Percentiles rank a stretch among this genome's conserved stretches.
These are phyloP conservation scores for Morpho deidamia DNA, from an alignment of 2,888 invertebrate genomes.

Conservation along the genomic window DNA sequence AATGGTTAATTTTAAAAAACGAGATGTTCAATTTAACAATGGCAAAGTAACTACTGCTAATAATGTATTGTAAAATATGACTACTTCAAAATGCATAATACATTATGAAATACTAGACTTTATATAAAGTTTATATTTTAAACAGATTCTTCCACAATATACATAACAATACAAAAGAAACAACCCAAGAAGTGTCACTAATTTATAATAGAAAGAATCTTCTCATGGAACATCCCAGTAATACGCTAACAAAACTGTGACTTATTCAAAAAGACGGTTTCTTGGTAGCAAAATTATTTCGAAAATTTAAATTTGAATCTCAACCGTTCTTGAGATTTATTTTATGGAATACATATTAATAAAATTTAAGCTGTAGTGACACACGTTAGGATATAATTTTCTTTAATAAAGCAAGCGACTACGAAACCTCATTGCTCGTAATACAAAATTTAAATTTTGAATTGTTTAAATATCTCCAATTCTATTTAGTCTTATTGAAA, in stretches of 20 bases:
- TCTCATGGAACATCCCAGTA: not conserved
- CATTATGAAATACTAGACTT: no score
- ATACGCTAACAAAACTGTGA: not conserved
- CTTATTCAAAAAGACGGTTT: no score
- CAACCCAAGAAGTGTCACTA: not conserved
- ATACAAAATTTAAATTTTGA: constrained; percentile 10
- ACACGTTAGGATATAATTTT: not conserved
- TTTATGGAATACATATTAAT: not conserved
- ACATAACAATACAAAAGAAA: no score
- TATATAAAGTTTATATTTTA: no score
- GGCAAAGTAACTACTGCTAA: no score
- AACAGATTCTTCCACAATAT: not conserved
- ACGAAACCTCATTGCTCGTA: not conserved
- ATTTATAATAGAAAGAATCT: not conserved
- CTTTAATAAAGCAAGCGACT: not conserved
- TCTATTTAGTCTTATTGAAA: not conserved
- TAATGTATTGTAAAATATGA: no score
- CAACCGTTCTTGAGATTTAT: not conserved
- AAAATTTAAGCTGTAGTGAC: not conserved
- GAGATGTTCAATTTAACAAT: no score
- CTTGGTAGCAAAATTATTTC: no score
- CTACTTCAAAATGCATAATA: no score
- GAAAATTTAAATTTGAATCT: no score
- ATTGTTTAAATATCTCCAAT: not conserved
- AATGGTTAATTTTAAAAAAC: no score